phyloP scores from a whole-genome alignment of 2,888 invertebrate genomes.

The Tanaodytes sp. region DNA sequence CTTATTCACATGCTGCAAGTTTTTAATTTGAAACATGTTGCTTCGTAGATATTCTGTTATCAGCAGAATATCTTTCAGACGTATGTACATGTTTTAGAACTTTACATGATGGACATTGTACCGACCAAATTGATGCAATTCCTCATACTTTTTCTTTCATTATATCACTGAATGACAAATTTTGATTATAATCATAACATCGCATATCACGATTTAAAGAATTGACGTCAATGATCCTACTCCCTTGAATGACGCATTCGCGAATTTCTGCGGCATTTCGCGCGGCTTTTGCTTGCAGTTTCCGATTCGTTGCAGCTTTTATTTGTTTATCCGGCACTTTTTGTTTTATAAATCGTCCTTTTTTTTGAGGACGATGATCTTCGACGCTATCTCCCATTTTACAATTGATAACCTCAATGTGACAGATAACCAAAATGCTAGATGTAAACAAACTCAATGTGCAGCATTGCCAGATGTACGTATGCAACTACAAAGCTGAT shows the following conservation, averaged over 20 bases:
- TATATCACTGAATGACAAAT: constrained; percentile 16
- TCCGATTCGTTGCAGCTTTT: constrained; percentile 9
- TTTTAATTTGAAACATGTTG: constrained; percentile 12
- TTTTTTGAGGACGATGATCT: background rate
- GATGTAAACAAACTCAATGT: too few species aligned
- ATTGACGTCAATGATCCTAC: background rate
- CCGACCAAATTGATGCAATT: constrained; percentile 14
- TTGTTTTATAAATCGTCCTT: constrained; percentile 19
- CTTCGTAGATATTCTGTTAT: background rate
- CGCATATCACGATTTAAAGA: background rate
- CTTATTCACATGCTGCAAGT: constrained; percentile 23
- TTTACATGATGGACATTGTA: constrained; percentile 9
- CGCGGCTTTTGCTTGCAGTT: background rate
- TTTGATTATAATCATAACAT: constrained; percentile 10
- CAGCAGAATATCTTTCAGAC: constrained; percentile 8
- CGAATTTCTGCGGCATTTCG: background rate
- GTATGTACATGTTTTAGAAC: constrained; percentile 16
- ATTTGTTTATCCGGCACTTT: constrained; percentile 1
- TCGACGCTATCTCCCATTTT: too few species aligned
- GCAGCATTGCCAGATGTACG: too few species aligned
- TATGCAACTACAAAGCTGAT: too few species aligned
- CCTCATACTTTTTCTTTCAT: constrained; percentile 5
- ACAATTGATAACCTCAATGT: too few species aligned
- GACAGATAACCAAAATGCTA: too few species aligned
- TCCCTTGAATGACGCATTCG: constrained; percentile 3